Percentiles rank a stretch among this genome's conserved stretches.
phyloP scores from a whole-genome alignment of 2,113 vertebrate genomes.

The Psilopogon haemacephalus region DNA sequence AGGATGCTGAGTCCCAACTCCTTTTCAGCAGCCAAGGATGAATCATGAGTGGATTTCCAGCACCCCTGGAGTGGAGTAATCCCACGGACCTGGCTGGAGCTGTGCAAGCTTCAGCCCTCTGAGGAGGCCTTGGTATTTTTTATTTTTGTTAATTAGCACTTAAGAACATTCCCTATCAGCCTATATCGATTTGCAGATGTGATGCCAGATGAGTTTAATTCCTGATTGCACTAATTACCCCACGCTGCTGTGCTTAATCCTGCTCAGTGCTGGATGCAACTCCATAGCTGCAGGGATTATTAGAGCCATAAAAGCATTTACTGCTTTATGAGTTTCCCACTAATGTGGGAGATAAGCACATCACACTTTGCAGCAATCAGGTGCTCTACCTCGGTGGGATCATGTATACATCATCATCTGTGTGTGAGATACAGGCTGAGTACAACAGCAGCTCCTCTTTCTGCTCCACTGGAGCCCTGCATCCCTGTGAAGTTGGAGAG shows the following conservation, averaged over 20 bases:
- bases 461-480: not conserved
- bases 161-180: not conserved
- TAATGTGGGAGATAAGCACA: not conserved
- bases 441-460: not conserved
- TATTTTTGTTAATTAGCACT: not conserved
- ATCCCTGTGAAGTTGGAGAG: not conserved
- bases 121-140: not conserved
- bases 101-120: not conserved
- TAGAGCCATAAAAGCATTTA: not conserved
- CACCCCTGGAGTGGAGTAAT: not conserved
- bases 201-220: slow-evolving; percentile 5
- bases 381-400: not conserved
- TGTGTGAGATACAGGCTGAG: not conserved
- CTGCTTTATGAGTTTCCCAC: not conserved
- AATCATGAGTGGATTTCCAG: not conserved
- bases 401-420: not conserved
- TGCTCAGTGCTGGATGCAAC: not conserved
- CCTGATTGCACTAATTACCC: not conserved
- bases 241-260: not conserved
- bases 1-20: accelerated
- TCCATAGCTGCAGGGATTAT: not conserved
- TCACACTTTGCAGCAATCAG: not conserved
- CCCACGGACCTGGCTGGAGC: not conserved
- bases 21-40: not conserved
- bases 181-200: not conserved